Evolutionary conservation across 2,888 invertebrate species (phyloP), one percentile per base, ranked within the genome.

Genomic region (Ormyrus rosae): DNA sequence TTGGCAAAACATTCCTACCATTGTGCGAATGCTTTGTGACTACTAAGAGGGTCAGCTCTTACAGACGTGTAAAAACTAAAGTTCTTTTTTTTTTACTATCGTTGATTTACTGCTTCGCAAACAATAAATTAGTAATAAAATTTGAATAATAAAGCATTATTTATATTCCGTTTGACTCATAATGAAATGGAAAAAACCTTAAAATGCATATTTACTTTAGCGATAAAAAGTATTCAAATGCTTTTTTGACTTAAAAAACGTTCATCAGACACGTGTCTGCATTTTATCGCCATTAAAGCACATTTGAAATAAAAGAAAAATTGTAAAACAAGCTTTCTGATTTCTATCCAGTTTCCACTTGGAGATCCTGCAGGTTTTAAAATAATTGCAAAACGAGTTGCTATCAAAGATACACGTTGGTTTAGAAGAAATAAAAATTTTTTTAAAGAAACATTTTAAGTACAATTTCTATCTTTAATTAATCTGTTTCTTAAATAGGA

Each of bases 321-420:
- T 77, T 63, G 34, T 53, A 63, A 69, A 13, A 53, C 34, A 51
- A 77, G 55, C 69, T 71, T 51, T 51, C 61, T 71, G 61, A 77
- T 65, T 65, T 61, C 19, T 72, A 64, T 64, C 53, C 46, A 45
- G 13, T 71, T 64, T 58, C 13, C 19, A n/a, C 48, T 11, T n/a
- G 13, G 48, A 65, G 8, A 73, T 19, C 10, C 3, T 46, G n/a
- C 46, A 45, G 19, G 56, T 60, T n/a, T 68, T 68, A 45, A 45
- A 68, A 61, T 71, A 34, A 61, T 71, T 51, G 61, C 51, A 19
- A 68, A 34, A 68, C 68, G 68, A 68, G 68, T 68, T 67, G 34
- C 53, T 50, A 63, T 19, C 45, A 9, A 68, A 55, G 55, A 68
- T 55, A 55, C 51, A 67, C 11, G 64, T 6, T 65, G 48, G 34